A percentile compares a stretch with the other conserved stretches of the same genome.
Evolutionary conservation across 2,113 vertebrate genomes (phyloP).

Genomic region (Sphyrna mokarran): DNA sequence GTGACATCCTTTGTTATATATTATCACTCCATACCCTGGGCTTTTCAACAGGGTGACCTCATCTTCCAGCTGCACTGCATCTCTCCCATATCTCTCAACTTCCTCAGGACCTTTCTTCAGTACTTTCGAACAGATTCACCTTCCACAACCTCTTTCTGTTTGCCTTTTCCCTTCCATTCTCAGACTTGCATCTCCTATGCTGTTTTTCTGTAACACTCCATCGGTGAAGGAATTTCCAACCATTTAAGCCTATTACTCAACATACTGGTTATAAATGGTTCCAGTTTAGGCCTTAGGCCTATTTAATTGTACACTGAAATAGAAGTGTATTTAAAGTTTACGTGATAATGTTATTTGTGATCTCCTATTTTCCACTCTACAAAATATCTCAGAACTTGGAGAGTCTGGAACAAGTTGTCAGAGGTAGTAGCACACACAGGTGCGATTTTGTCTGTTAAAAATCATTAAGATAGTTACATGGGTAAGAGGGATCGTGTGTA

Average conservation of each 20-base stretch:
- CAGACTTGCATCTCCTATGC: background rate
- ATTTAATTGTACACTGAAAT: no score
- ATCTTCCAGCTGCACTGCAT: background rate
- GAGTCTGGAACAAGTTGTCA: no score
- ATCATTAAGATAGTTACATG: no score
- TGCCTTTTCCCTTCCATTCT: background rate
- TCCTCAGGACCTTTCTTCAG: background rate
- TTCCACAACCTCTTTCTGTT: background rate
- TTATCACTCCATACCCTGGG: background rate
- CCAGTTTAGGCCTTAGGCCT: background rate
- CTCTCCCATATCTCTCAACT: background rate
- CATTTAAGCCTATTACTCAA: background rate
- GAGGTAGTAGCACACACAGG: no score
- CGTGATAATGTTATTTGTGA: background rate
- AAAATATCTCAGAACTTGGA: background rate
- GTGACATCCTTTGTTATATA: background rate
- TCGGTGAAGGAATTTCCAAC: background rate
- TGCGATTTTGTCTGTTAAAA: no score
- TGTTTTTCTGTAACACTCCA: background rate
- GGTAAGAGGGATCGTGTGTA: no score
- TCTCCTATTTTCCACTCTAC: background rate
- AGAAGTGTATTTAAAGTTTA: background rate
- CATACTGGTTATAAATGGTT: background rate
- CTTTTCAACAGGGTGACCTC: background rate
- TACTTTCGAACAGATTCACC: background rate